A percentile compares a stretch with the other conserved stretches of the same genome.
phyloP scores from a whole-genome alignment of 2,888 invertebrate species.

The Trypoxylon attenuatum region DNA sequence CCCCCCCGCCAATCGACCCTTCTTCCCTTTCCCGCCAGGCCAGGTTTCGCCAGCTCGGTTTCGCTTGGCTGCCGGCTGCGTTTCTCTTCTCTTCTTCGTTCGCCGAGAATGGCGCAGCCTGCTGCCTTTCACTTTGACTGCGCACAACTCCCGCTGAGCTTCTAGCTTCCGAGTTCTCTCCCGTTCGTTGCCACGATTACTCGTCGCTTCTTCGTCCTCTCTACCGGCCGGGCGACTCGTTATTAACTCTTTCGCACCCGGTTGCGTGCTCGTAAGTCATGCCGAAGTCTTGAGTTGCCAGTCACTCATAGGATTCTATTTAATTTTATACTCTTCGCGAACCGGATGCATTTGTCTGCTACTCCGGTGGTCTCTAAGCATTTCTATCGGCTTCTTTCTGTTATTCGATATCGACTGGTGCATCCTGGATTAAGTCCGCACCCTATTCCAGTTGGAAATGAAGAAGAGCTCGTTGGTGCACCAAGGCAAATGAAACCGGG shows the following conservation, averaged over 20 bases:
- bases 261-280: constrained; percentile 10
- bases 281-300: too few species aligned
- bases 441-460: neutral
- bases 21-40: neutral
- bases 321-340: too few species aligned
- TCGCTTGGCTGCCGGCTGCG: neutral
- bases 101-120: too few species aligned
- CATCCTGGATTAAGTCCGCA: constrained; percentile 4
- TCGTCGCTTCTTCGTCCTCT: too few species aligned
- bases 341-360: too few species aligned
- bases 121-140: neutral
- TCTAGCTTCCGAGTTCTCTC: neutral
- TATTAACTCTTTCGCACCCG: constrained; percentile 30
- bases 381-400: constrained; percentile 9
- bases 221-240: too few species aligned
- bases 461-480: too few species aligned
- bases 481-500: neutral
- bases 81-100: neutral
- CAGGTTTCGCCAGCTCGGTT: neutral
- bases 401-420: constrained; percentile 22
- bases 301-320: too few species aligned
- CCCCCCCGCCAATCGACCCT: neutral
- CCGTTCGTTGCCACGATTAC: too few species aligned
- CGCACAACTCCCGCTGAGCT: neutral
- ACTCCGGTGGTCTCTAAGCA: constrained; percentile 4